Evolutionary conservation across 2,113 vertebrate genomes (phyloP).

Genomic region (Podarcis cretensis): DNA sequence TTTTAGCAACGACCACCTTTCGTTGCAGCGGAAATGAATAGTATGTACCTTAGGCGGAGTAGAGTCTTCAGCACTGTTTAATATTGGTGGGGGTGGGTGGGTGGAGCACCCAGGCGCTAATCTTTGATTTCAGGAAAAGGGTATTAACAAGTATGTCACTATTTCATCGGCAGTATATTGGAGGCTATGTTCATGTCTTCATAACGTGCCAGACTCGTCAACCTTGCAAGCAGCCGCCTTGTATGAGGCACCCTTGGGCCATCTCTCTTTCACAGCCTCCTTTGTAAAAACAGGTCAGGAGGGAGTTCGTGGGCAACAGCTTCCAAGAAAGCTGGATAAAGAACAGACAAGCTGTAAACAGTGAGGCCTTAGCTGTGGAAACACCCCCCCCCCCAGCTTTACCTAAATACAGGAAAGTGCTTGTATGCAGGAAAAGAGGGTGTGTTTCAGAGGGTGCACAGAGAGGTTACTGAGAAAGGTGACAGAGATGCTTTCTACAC

Average conservation of each 20-base stretch:
- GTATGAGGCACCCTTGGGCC: background rate
- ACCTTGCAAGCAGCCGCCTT: background rate
- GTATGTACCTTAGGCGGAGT: background rate
- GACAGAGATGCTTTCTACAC: slow-evolving; percentile 25
- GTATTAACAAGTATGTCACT: background rate
- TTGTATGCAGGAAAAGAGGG: background rate
- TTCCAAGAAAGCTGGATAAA: background rate
- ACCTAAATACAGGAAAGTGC: slow-evolving; percentile 1
- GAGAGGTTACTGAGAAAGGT: background rate
- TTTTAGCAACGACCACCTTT: background rate
- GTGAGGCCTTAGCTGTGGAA: background rate
- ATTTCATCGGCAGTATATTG: background rate
- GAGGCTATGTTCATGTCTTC: background rate
- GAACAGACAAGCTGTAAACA: slow-evolving; percentile 25
- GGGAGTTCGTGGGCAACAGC: background rate
- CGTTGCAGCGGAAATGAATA: too few species aligned
- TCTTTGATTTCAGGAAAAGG: background rate
- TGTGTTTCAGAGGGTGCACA: background rate
- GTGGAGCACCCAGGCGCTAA: background rate
- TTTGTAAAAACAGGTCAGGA: slow-evolving; percentile 30
- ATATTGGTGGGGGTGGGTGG: background rate
- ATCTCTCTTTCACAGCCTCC: background rate
- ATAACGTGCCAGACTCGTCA: background rate
- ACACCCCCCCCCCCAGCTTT: background rate
- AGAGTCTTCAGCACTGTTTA: background rate